These are phyloP conservation scores for Cyanoderma ruficeps DNA, from an alignment of 2,113 vertebrate genomes.

Conservation along the genomic window DNA sequence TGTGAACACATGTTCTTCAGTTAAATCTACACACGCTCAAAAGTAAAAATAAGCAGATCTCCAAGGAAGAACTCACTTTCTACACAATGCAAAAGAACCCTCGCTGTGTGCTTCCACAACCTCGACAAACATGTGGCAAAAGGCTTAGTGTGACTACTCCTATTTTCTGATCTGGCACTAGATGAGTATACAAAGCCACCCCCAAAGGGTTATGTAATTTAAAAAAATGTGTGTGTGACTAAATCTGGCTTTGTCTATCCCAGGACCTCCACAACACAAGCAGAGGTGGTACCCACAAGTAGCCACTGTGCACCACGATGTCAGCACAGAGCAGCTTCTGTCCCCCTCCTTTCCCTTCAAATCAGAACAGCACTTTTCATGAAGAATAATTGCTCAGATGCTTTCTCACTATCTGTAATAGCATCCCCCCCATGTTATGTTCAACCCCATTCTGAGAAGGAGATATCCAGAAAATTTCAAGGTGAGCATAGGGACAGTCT, in stretches of 20 bases:
- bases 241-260: not conserved
- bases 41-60: not conserved
- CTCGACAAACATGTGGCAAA: not conserved
- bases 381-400: not conserved
- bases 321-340: not conserved
- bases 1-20: not conserved
- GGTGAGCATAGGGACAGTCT: not conserved
- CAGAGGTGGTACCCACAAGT: fast-evolving
- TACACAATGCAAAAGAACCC: not conserved
- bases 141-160: not conserved
- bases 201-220: not conserved
- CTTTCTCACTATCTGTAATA: not conserved
- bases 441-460: not conserved
- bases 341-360: not conserved
- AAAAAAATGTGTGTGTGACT: not conserved
- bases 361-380: not conserved
- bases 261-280: not conserved
- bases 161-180: not conserved
- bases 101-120: not conserved
- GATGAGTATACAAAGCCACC: not conserved
- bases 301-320: fast-evolving
- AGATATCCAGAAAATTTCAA: not conserved
- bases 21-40: not conserved
- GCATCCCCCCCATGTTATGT: fast-evolving
- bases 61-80: not conserved